Evolutionary conservation across 2,113 vertebrate genomes (phyloP), one percentile per base, ranked within the genome.

Genomic region (Salvelinus sp.): DNA sequence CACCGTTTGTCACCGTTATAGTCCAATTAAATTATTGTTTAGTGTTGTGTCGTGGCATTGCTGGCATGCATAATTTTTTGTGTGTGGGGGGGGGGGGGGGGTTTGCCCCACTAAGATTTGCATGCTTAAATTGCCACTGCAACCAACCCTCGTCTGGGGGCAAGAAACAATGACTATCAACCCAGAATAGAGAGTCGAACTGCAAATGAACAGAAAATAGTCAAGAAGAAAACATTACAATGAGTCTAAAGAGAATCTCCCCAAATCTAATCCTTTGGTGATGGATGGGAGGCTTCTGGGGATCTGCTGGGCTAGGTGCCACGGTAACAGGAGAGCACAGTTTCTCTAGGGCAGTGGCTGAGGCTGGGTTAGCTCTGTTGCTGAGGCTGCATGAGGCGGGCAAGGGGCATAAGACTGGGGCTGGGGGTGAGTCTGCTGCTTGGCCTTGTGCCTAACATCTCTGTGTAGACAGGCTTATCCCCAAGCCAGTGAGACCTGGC

Each of bases 401-500:
- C 79, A 23, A 71, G 79, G 14, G 14, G 16, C 54, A 20, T 81
- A 82, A 79, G 85, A 83, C 77, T 83, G 48, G 48, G 70, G 79
- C 76, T 80, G 68, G 60, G 79, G 48, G 48, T 50, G 72, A 54
- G 14, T 18, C 48, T 54, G 12, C 48, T 54, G 48, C 48, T 18
- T 14, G 48, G 68, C 72, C 54, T 72, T 91, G 90, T 91, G 88
- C 60, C 77, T 81, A 86, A 89, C 83, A 82, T 87, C 79, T 89
- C 83, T 69, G 81, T 78, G 70, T 76, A 79, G 73, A 82, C 75
- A 76, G 84, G 82, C 85, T 90, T 83, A 83, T 91, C 79, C 77
- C 78, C 78, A 84, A 82, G 86, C 82, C 66, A 67, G 83, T 81
- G 82, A 79, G 85, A 84, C 77, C 83, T 72, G 79, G 78, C 82